These are phyloP conservation scores for Xerus inauris DNA, from an alignment of 2,113 vertebrate species.

Conservation along the genomic window DNA sequence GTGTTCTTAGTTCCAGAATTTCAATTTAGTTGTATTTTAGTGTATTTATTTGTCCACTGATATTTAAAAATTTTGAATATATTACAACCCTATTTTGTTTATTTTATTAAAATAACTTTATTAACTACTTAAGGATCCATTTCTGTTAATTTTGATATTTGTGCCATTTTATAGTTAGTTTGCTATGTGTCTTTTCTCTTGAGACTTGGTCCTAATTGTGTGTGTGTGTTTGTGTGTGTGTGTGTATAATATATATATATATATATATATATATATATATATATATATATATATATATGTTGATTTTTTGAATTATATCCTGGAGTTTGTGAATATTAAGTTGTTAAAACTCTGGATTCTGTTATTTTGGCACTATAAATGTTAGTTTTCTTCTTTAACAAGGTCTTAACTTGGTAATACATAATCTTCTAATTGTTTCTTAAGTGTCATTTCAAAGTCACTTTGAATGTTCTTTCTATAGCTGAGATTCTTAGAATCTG, in stretches of 20 bases:
- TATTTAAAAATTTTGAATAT: neutral
- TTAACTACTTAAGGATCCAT: neutral
- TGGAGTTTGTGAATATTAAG: neutral
- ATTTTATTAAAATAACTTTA: neutral
- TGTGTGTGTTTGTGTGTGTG: too few species aligned
- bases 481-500: neutral
- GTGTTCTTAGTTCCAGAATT: neutral
- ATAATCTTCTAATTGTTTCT: neutral
- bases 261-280: too few species aligned
- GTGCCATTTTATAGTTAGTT: neutral
- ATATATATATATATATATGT: too few species aligned
- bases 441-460: neutral
- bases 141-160: neutral
- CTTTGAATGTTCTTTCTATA: neutral
- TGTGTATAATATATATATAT: too few species aligned
- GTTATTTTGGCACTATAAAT: neutral
- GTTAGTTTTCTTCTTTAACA: neutral
- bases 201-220: neutral
- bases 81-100: neutral
- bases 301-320: neutral
- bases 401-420: neutral
- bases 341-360: neutral
- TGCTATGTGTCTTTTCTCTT: neutral
- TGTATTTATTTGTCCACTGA: neutral
- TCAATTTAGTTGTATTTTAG: neutral